These are phyloP conservation scores for Aplochiton taeniatus DNA, from an alignment of 2,797 vertebrate species.

Conservation along the genomic window DNA sequence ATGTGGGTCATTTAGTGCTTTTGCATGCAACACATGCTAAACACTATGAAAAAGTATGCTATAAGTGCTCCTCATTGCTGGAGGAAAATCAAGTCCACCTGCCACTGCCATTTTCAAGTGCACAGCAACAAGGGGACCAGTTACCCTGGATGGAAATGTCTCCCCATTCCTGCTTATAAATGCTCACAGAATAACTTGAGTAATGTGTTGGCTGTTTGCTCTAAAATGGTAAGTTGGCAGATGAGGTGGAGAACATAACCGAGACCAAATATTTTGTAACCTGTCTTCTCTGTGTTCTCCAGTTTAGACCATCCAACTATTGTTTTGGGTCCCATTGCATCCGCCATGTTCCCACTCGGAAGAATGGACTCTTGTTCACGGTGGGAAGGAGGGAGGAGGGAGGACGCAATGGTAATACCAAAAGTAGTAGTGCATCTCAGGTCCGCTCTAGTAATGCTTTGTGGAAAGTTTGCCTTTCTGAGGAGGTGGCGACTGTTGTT, in stretches of 20 bases:
- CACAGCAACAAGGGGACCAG: constrained; percentile 24
- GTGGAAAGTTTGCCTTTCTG: constrained; percentile 14
- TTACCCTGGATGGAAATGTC: constrained; percentile 17
- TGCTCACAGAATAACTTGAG: constrained; percentile 34
- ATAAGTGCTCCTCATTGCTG: constrained; percentile 61
- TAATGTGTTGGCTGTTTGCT: not conserved
- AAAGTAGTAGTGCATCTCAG: no score
- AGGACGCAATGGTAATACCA: no score
- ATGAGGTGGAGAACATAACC: no score
- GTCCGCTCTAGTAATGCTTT: constrained; percentile 40
- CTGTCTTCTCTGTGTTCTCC: no score
- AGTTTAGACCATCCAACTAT: no score
- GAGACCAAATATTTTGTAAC: no score
- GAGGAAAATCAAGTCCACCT: constrained; percentile 17
- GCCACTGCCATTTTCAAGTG: constrained; percentile 49
- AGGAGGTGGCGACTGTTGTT: constrained; percentile 25
- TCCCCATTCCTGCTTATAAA: constrained; percentile 18
- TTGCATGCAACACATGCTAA: constrained; percentile 12
- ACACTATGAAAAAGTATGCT: constrained; percentile 41
- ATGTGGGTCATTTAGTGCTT: not conserved
- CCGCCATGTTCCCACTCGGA: no score
- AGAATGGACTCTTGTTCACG: no score
- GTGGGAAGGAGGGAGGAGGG: no score
- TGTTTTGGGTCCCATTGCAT: no score
- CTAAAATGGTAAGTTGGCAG: no score